These are phyloP conservation scores for Drosophila tanythrix DNA, from an alignment of 2,888 invertebrate species.

Conservation along the genomic window DNA sequence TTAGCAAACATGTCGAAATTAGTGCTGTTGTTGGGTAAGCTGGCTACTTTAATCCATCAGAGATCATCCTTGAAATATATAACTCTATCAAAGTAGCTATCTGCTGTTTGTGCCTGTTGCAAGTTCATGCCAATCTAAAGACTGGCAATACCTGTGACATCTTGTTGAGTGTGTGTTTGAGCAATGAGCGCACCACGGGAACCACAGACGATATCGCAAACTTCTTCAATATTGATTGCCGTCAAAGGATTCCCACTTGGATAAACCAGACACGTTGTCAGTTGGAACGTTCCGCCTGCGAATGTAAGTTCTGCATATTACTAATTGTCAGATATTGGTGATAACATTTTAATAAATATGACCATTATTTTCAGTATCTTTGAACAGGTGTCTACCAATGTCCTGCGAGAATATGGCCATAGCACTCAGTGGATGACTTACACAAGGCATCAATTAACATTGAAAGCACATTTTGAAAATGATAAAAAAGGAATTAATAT, in stretches of 20 bases:
- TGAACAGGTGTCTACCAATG: conserved; percentile 38
- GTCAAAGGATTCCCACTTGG: conserved; percentile 38
- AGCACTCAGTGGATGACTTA: not conserved
- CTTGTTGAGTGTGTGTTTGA: conserved; percentile 23
- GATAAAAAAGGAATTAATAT: not conserved
- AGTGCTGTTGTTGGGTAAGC: conserved; percentile 55
- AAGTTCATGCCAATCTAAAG: conserved; percentile 31
- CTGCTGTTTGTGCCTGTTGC: conserved; percentile 37
- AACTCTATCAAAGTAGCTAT: conserved; percentile 26
- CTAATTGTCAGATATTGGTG: too few relatives aligned
- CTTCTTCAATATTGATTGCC: conserved; percentile 49
- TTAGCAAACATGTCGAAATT: conserved; percentile 51
- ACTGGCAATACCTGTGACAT: conserved; percentile 23
- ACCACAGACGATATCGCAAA: conserved; percentile 38
- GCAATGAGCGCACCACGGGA: conserved; percentile 27
- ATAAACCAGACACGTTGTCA: conserved; percentile 53
- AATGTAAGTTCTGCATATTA: conserved; percentile 43
- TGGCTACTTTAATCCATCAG: too few relatives aligned
- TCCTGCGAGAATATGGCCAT: conserved; percentile 21
- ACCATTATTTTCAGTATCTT: conserved; percentile 45
- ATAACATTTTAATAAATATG: too few relatives aligned
- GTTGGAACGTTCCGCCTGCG: conserved; percentile 43
- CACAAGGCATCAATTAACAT: not conserved
- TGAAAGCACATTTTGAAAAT: not conserved
- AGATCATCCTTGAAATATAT: not conserved